These are phyloP conservation scores for Zosterops japonicus DNA, from an alignment of 2,113 vertebrate genomes.

Conservation along the genomic window DNA sequence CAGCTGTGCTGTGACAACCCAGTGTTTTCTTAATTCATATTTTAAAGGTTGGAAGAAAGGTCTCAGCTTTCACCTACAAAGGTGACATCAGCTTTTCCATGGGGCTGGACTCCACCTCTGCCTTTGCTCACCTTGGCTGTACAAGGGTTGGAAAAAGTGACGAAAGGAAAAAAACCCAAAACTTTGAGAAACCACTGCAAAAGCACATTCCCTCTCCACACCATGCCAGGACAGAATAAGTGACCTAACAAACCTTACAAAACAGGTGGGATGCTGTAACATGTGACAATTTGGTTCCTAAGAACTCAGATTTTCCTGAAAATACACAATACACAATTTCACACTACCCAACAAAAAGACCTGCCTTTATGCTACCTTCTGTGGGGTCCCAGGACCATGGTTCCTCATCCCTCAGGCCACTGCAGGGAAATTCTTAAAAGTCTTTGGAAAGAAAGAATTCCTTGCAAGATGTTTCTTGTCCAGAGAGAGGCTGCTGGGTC, in stretches of 20 bases:
- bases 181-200: neutral
- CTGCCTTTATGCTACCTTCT: neutral
- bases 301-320: neutral
- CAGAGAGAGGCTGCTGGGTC: neutral
- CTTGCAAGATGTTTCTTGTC: neutral
- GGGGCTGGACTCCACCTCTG: neutral
- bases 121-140: neutral
- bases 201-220: neutral
- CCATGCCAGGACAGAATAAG: neutral
- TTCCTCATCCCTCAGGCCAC: neutral
- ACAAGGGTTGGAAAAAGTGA: neutral
- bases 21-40: neutral
- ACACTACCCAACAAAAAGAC: neutral
- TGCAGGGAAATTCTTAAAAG: neutral
- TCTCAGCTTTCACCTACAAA: neutral
- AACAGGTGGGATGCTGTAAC: neutral
- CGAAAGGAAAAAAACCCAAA: neutral
- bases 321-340: neutral
- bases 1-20: neutral
- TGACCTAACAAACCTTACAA: neutral
- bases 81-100: neutral
- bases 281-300: neutral
- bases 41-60: neutral
- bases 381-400: neutral
- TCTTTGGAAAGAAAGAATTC: neutral